phyloP scores from a whole-genome alignment of 2,797 vertebrate genomes.

The Fratercula arctica region DNA sequence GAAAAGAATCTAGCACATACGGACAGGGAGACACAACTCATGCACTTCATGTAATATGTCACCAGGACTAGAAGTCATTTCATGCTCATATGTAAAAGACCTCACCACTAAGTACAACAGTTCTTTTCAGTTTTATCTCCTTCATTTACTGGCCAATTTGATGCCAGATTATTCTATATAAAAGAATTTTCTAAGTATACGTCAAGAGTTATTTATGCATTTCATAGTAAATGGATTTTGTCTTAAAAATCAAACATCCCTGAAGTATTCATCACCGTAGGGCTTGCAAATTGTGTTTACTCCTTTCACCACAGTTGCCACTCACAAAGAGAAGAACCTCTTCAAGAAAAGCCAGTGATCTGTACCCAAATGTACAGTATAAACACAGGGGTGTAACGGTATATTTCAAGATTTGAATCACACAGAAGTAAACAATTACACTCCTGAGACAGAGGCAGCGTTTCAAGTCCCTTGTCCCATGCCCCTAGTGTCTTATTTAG shows the following conservation, averaged over 20 bases:
- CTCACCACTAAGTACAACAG: neutral
- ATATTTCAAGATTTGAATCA: neutral
- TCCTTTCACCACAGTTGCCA: neutral
- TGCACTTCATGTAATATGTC: neutral
- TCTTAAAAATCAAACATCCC: neutral
- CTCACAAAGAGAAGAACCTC: neutral
- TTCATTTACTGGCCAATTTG: neutral
- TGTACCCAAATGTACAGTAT: neutral
- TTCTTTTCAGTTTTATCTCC: neutral
- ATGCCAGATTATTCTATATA: neutral
- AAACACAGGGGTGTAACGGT: neutral
- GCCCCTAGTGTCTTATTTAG: neutral
- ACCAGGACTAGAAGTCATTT: neutral
- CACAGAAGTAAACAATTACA: neutral
- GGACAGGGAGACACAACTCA: neutral
- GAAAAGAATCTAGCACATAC: neutral
- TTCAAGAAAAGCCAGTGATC: neutral
- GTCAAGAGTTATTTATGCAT: neutral
- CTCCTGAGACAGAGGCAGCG: neutral
- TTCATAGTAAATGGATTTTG: neutral
- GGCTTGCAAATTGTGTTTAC: neutral
- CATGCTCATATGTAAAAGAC: neutral
- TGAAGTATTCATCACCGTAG: neutral
- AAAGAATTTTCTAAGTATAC: neutral
- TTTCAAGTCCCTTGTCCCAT: neutral